These are phyloP conservation scores for Hydroisotoma schaefferi DNA, from an alignment of 2,888 invertebrate genomes.

Conservation along the genomic window DNA sequence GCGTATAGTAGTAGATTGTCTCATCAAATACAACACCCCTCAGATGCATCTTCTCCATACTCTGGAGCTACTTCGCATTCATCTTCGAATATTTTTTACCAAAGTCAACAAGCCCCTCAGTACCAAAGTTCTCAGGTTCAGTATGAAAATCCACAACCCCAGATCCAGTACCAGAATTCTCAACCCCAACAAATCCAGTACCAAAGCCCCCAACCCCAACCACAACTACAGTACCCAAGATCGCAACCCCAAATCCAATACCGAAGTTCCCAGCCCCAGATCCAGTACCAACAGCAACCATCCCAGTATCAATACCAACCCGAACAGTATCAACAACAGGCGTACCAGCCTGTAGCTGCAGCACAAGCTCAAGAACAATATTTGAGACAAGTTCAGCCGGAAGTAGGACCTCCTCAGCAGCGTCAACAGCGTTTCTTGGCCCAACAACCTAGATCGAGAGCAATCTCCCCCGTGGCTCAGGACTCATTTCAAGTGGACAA, in stretches of 20 bases:
- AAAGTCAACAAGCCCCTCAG: too few species aligned
- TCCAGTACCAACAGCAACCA: constrained; percentile 5
- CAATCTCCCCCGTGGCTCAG: constrained; percentile 14
- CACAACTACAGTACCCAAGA: constrained; percentile 10
- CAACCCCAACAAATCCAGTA: neutral
- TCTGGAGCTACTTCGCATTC: too few species aligned
- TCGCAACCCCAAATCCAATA: too few species aligned
- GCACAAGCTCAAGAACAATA: constrained; percentile 12
- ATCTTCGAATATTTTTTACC: too few species aligned
- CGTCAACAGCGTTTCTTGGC: constrained; percentile 13
- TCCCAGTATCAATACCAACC: neutral
- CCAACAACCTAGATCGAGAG: constrained; percentile 7
- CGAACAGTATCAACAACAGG: constrained; percentile 15
- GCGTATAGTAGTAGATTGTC: too few species aligned
- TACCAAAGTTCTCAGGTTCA: neutral
- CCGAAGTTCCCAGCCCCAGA: constrained; percentile 2
- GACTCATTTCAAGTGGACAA: constrained; percentile 35
- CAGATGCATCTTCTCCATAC: too few species aligned
- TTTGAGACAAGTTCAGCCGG: constrained; percentile 8
- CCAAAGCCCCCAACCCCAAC: constrained; percentile 5
- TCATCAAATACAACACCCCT: too few species aligned
- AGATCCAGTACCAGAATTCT: constrained; percentile 10
- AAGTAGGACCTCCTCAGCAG: constrained; percentile 9
- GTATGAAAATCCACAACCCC: constrained; percentile 3
- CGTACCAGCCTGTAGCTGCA: neutral